These are phyloP conservation scores for Agraylea sexmaculata DNA, from an alignment of 1,140 invertebrate species.

Conservation along the genomic window DNA sequence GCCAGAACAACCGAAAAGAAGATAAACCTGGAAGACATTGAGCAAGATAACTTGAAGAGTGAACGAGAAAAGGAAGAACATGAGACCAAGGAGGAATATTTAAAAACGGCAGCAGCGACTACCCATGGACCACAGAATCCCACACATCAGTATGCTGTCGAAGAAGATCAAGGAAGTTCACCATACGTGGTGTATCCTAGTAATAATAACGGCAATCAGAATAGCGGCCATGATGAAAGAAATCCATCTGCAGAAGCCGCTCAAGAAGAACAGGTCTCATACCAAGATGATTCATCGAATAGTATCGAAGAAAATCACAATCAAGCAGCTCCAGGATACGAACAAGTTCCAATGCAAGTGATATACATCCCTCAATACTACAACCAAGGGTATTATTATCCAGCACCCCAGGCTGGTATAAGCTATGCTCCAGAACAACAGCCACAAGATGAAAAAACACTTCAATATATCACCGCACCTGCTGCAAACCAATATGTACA, in stretches of 20 bases:
- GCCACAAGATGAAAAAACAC: background rate
- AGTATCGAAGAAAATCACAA: conserved; percentile 1
- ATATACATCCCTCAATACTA: conserved; percentile 15
- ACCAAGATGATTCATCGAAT: background rate
- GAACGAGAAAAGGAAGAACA: conserved; percentile 27
- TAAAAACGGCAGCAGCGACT: conserved; percentile 7
- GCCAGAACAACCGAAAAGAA: conserved; percentile 36
- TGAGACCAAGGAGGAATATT: conserved; percentile 6
- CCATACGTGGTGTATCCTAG: conserved; percentile 7
- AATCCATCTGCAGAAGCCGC: conserved; percentile 9
- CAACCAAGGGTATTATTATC: background rate
- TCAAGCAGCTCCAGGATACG: conserved; percentile 3
- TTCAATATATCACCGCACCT: conserved; percentile 5
- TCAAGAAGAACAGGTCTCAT: conserved; percentile 4
- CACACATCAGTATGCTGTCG: conserved; percentile 18
- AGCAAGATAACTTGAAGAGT: conserved; percentile 37
- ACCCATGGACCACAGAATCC: conserved; percentile 8
- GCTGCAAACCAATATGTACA: conserved; percentile 3
- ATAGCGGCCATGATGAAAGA: conserved; percentile 7
- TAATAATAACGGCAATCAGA: conserved; percentile 8
- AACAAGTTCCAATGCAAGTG: conserved; percentile 12
- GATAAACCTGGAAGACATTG: conserved; percentile 38
- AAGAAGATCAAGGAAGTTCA: conserved; percentile 12
- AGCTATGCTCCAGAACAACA: conserved; percentile 5
- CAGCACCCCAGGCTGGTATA: background rate